Base-by-base conservation (phyloP, 2,113 vertebrate species). In the Lepus americanus region DNA sequence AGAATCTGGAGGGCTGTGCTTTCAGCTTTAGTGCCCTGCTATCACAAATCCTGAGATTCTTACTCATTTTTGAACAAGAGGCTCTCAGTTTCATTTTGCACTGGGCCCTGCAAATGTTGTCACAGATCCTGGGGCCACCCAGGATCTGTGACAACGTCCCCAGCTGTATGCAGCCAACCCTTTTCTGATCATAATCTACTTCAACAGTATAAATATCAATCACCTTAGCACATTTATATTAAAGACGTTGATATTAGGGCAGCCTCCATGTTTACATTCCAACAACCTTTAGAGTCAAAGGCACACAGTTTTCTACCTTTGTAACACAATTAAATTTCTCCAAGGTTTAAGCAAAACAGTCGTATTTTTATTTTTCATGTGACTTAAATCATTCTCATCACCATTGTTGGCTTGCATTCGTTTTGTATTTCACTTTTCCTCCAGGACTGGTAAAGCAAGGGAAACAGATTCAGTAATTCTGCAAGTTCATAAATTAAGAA, bases 241-340 rank as follows among this genome's bases (percentile, higher is more conserved):
- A 84, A 72, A 92, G 44, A 84, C 87, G 81, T 19, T 84, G 31
- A 73, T 72, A 74, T 33, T 77, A 70, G 44, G 81, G 66, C 1
- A 81, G 20, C 55, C 39, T 85, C 25, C 9, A 33, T 81, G 20
- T 94, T 90, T 83, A 84, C 89, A 81, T 92, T 77, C 31, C 59
- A 67, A 39, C 9, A 33, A 90, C 84, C 89, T 84, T 93, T 80
- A 9, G 51, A 96, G 31, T 77, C 72, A 87, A 77, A 97, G 67
- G 49, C 55, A 67, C 9, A 76, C 0, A 25, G 67, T 94, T 87
- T 81, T 61, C 23, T 9, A 86, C 36, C 72, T 92, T 79, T 87
- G 20, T 61, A 95, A 87, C n/a, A 79, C 89, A 77, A 81, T 76
- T 78, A 73, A 77, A 22, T 61, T 96, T 92, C 76, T 87, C 81